Evolutionary conservation across 2,113 vertebrate genomes (phyloP), one percentile per base, ranked within the genome.

Genomic region (Hypomesus transpacificus): DNA sequence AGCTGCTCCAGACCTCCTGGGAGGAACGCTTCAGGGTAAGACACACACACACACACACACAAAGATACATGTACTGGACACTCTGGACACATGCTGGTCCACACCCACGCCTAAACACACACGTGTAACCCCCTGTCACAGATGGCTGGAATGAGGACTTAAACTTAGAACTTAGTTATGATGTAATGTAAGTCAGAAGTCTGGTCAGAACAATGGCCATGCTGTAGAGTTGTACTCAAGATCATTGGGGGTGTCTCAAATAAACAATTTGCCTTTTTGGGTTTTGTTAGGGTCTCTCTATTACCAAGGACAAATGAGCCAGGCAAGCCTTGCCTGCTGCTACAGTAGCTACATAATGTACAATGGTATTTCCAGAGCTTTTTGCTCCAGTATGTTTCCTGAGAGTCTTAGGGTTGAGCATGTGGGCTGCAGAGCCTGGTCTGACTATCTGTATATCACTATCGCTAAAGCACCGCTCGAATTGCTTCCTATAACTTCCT

Each of bases 21-120:
- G 95, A 96, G 85, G 94, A 96, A 65, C 91, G 95, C 66, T 95
- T 96, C 86, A 89, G 94, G 74, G 95, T 96, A 85, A 94, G 94
- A 69, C 53, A 75, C 59, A 69, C 60, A 69, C 66, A 62, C 17
- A 22, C 52, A 64, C 53, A 69, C 50, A 69, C 67, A 69, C 7
- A 34, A 22, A 64, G 16, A 64, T 6, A 46, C 28, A 39, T 24
- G 18, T 16, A 64, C 17, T 11, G 39, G 39, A 39, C 62, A 64
- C 16, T 46, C 17, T 11, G 39, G 39, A 39, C 62, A 64, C 62
- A n/a, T 14, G 14, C 62, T 34, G 26, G n/a, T 14, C 31, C 62
- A 39, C 56, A 61, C 57, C 50, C 56, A 14, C 4, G 31, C 24
- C 54, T 53, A 34, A 20, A 69, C 22, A 60, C 28, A 39, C 28